phyloP scores from a whole-genome alignment of 2,888 invertebrate species.

The Thecophora atra region DNA sequence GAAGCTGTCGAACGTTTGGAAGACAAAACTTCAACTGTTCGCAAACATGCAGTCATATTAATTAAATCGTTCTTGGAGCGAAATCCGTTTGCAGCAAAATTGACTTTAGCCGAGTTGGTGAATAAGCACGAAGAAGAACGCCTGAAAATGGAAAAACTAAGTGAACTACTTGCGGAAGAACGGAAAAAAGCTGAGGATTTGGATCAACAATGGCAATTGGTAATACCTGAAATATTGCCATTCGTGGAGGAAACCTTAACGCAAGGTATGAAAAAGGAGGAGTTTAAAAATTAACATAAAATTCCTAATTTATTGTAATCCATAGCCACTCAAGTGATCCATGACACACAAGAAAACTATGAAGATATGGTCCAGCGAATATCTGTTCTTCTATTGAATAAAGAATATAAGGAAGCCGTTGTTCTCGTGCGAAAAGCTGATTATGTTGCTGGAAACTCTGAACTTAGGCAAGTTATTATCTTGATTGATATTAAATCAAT shows the following conservation, averaged over 20 bases:
- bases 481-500: too few relatives aligned
- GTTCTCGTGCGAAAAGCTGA: slow-evolving; percentile 61
- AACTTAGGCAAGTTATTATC: slow-evolving; percentile 49
- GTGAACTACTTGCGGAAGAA: slow-evolving; percentile 69
- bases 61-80: slow-evolving; percentile 78
- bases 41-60: slow-evolving; percentile 77
- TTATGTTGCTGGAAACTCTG: slow-evolving; percentile 58
- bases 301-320: not conserved
- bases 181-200: slow-evolving; percentile 68
- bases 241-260: slow-evolving; percentile 56
- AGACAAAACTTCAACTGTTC: slow-evolving; percentile 85
- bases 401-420: slow-evolving; percentile 60
- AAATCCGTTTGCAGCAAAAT: slow-evolving; percentile 85
- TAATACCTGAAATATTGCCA: slow-evolving; percentile 56
- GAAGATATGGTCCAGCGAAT: slow-evolving; percentile 58
- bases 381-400: slow-evolving; percentile 54
- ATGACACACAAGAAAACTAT: slow-evolving; percentile 56
- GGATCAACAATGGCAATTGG: slow-evolving; percentile 65
- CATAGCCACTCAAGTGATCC: slow-evolving; percentile 50
- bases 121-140: slow-evolving; percentile 69
- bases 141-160: slow-evolving; percentile 63
- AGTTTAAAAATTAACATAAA: not conserved
- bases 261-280: slow-evolving; percentile 50
- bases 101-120: slow-evolving; percentile 69
- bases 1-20: slow-evolving; percentile 76